phyloP scores from a whole-genome alignment of 2,113 vertebrate genomes.

The Felis chaus region DNA sequence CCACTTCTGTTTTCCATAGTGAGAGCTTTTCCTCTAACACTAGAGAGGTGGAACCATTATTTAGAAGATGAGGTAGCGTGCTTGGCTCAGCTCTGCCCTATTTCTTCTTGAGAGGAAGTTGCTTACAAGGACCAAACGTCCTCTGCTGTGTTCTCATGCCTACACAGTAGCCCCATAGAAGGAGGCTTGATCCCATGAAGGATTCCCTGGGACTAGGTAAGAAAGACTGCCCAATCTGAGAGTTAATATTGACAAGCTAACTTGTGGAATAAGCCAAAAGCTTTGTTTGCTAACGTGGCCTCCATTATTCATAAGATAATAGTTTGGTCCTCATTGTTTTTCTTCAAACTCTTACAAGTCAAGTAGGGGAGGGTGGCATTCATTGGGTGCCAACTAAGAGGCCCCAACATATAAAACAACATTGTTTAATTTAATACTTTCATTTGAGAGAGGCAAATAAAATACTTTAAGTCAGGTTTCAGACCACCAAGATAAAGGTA shows the following conservation, averaged over 20 bases:
- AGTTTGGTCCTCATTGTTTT: background rate
- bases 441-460: background rate
- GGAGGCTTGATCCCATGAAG: background rate
- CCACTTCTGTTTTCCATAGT: background rate
- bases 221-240: background rate
- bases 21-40: background rate
- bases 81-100: background rate
- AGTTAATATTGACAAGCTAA: background rate
- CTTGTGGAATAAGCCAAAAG: background rate
- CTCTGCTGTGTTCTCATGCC: background rate
- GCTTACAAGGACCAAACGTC: background rate
- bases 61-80: background rate
- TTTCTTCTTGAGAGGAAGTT: background rate
- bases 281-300: background rate
- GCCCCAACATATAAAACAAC: background rate
- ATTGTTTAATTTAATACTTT: background rate
- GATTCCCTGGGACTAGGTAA: background rate
- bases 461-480: background rate
- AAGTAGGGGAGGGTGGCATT: background rate
- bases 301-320: background rate
- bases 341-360: background rate
- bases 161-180: rapidly evolving
- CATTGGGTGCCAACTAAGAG: background rate
- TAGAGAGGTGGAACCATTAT: background rate
- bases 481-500: background rate